Percentiles rank a stretch among this genome's conserved stretches.
phyloP scores from a whole-genome alignment of 2,888 invertebrate species.

The Chymomyza procnemis region DNA sequence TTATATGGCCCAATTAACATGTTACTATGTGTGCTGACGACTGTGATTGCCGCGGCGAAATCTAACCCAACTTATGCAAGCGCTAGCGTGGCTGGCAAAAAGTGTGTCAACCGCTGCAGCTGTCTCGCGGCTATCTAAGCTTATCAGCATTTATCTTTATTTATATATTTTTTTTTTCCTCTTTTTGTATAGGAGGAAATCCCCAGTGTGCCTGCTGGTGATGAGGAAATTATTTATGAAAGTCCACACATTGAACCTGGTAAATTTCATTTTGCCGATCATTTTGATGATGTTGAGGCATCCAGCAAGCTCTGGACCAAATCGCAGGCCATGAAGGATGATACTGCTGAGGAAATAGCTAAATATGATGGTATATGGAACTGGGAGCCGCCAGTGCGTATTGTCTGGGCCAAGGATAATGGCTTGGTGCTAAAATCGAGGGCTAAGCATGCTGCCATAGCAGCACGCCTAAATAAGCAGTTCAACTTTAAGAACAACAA shows the following conservation, averaged over 20 bases:
- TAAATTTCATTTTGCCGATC: constrained; percentile 87
- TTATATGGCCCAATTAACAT: constrained; percentile 39
- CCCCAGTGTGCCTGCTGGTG: constrained; percentile 16
- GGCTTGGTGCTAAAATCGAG: constrained; percentile 95
- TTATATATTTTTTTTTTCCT: no score
- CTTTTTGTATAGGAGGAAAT: constrained; percentile 53
- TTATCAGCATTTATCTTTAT: constrained; percentile 12
- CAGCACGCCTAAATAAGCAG: constrained; percentile 86
- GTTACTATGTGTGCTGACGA: background rate
- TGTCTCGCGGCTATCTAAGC: constrained; percentile 16
- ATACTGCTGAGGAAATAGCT: constrained; percentile 90
- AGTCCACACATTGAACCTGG: constrained; percentile 84
- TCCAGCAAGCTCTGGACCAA: constrained; percentile 90
- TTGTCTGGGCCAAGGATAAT: constrained; percentile 89
- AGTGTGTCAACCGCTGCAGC: constrained; percentile 38
- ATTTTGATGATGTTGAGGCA: constrained; percentile 87
- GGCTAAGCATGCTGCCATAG: constrained; percentile 97
- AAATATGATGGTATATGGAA: constrained; percentile 94
- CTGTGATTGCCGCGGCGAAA: constrained; percentile 20
- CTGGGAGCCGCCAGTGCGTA: constrained; percentile 85
- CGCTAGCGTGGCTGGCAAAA: constrained; percentile 8
- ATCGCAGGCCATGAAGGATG: constrained; percentile 95
- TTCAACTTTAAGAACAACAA: constrained; percentile 89
- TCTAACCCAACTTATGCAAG: constrained; percentile 42
- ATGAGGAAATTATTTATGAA: constrained; percentile 80